These are phyloP conservation scores for Diplazon laetatorius DNA, from an alignment of 2,888 invertebrate genomes.

Conservation along the genomic window DNA sequence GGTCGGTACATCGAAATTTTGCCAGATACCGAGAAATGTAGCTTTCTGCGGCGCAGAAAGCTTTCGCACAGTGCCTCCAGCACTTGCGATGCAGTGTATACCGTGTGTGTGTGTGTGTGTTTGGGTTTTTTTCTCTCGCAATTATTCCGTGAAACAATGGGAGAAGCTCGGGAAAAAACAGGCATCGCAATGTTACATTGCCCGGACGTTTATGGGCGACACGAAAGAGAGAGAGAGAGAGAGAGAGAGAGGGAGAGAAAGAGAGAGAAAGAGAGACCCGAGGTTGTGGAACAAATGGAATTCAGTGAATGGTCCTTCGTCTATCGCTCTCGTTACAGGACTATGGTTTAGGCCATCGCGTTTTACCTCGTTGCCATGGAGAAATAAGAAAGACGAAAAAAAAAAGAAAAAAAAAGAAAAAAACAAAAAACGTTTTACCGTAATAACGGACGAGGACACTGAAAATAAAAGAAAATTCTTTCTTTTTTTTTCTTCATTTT, in stretches of 20 bases:
- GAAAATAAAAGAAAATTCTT: neutral
- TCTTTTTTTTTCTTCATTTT: no score
- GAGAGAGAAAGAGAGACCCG: neutral
- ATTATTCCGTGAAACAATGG: slow-evolving; percentile 17
- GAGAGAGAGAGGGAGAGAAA: neutral
- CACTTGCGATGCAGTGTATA: neutral
- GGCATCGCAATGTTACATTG: neutral
- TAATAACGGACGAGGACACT: neutral
- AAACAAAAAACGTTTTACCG: slow-evolving; percentile 30
- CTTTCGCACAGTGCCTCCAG: neutral
- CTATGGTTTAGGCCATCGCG: slow-evolving; percentile 2
- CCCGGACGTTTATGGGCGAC: neutral
- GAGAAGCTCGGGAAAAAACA: neutral
- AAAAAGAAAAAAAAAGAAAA: no score
- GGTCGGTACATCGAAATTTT: neutral
- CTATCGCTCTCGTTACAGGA: neutral
- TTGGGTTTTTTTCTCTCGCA: slow-evolving; percentile 24
- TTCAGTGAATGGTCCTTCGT: neutral
- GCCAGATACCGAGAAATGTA: neutral
- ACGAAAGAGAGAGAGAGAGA: slow-evolving; percentile 3
- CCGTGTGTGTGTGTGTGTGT: neutral
- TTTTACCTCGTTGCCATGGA: slow-evolving; percentile 20
- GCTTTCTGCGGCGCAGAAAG: slow-evolving; percentile 14
- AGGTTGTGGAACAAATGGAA: neutral
- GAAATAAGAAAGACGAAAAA: slow-evolving; percentile 31